A percentile compares a stretch with the other conserved stretches of the same genome.
phyloP scores from a whole-genome alignment of 2,888 invertebrate genomes.

The Agrotis puta region DNA sequence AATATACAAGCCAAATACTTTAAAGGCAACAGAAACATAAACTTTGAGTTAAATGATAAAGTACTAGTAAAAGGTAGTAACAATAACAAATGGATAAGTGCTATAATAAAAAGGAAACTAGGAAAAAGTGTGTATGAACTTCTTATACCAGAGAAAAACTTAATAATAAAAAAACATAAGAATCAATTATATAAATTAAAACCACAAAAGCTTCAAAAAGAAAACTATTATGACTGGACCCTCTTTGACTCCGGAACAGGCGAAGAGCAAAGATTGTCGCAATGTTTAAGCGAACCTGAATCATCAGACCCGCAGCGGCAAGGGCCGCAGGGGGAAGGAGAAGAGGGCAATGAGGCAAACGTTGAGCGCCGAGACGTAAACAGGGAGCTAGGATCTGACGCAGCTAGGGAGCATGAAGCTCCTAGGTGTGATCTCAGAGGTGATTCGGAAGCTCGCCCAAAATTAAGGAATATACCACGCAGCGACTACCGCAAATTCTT shows the following conservation, averaged over 20 bases:
- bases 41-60: background rate
- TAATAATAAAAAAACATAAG: background rate
- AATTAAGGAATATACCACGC: background rate
- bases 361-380: background rate
- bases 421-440: background rate
- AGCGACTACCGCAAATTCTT: background rate
- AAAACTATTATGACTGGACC: background rate
- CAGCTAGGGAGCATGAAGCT: background rate
- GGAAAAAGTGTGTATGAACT: background rate
- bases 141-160: background rate
- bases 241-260: background rate
- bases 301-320: too few species aligned
- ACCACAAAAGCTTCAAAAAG: background rate
- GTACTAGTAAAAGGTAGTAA: background rate
- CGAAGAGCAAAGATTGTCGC: too few species aligned
- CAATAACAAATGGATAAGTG: background rate
- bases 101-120: background rate
- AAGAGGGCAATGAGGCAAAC: background rate
- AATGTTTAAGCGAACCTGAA: too few species aligned
- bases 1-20: background rate
- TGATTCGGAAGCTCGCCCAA: slow-evolving; percentile 1
- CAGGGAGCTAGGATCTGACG: too few species aligned
- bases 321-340: background rate
- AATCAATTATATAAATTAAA: slow-evolving; percentile 4
- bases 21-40: background rate